Base-by-base conservation (phyloP, 2,888 invertebrate genomes). In the Malthinus seriepunctatus region DNA sequence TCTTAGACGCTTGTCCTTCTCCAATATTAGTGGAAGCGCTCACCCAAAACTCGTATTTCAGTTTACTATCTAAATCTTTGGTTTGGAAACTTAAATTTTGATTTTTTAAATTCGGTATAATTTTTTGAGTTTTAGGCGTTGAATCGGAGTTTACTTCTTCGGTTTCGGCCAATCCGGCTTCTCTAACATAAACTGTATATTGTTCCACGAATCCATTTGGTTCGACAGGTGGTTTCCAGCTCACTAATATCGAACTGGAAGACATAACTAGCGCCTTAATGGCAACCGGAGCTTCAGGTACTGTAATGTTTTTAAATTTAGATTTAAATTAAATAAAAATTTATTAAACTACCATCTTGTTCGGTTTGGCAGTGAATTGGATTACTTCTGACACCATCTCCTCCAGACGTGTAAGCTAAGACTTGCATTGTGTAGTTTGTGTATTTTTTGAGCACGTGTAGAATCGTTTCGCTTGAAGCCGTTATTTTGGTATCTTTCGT, bases 391-490 rank as follows among this genome's bases (percentile, higher is more conserved):
- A 95, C 95, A 62, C 97, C 96, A 77, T 97, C 96, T 8, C 97
- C 97, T 64, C 95, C 96, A 55, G 95, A 90, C 6, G 97, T 97
- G 71, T 90, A 96, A 14, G 97, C 95, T 69, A 96, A 81, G 32
- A 97, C 95, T 83, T 96, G 95, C 88, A 97, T 93, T 56, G 95
- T 96, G 80, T 97, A 97, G 81, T 97, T 97, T 1, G 96, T 97
- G 80, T 89, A 96, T 78, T 95, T 95, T 78, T 93, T 92, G 51
- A 97, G 83, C 51, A 94, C 94, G 74, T 94, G 94, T n/a, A 95
- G 84, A 71, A 94, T 94, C 0, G 94, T 94, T 79, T 95, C 94
- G 71, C 92, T 93, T 64, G 93, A 91, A n/a, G 93, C 88, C 4
- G 94, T 93, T 69, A 93, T 93, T 79, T 94, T 94, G 7, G 93